Evolutionary conservation across 2,113 vertebrate genomes (phyloP).

Genomic region (Pelecanus crispus): DNA sequence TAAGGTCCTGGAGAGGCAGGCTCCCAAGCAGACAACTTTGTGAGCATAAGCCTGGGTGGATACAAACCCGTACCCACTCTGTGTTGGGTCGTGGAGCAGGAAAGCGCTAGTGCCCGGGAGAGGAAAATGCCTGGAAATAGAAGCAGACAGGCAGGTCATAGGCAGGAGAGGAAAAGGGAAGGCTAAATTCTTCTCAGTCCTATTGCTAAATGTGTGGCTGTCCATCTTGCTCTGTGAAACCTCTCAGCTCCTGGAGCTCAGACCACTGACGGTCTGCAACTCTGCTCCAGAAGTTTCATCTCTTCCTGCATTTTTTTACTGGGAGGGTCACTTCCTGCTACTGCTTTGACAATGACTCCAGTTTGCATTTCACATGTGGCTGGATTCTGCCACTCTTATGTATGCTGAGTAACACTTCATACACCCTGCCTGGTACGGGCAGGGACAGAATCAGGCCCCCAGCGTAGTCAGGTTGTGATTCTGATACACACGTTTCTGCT

Average conservation of each 20-base stretch:
- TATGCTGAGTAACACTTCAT: not conserved
- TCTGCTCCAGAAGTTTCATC: not conserved
- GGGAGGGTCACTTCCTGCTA: not conserved
- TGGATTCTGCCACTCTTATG: not conserved
- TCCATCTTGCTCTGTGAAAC: not conserved
- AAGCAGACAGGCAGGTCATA: not conserved
- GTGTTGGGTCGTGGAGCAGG: accelerated
- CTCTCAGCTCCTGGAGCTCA: not conserved
- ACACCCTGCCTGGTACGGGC: not conserved
- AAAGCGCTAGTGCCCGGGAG: not conserved
- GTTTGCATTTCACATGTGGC: not conserved
- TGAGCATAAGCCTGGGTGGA: not conserved
- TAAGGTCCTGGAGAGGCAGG: not conserved
- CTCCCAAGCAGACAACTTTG: not conserved
- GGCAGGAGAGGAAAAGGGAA: not conserved
- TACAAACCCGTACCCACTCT: not conserved
- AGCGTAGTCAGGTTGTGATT: not conserved
- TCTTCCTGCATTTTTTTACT: not conserved
- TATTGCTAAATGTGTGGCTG: not conserved
- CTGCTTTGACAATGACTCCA: not conserved
- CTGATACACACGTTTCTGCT: not conserved
- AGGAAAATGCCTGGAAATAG: not conserved
- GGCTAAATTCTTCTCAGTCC: not conserved
- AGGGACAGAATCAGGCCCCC: not conserved
- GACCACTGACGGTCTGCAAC: not conserved